Base-by-base conservation (phyloP, 2,797 vertebrate genomes). In the Dryobates pubescens region DNA sequence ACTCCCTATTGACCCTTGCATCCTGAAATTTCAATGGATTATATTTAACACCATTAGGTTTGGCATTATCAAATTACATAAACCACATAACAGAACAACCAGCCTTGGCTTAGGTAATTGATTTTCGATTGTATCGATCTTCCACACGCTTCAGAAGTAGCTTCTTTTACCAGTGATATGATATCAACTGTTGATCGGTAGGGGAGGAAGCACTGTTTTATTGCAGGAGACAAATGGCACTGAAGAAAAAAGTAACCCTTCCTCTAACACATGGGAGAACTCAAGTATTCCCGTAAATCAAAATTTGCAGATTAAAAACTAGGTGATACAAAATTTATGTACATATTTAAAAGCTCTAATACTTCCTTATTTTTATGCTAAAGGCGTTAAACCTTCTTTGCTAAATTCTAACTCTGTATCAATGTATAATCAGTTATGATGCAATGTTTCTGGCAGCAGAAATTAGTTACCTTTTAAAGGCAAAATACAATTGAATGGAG, bases 51-150 rank as follows among this genome's bases (percentile, higher is more conserved):
- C 98, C 97, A 98, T 99, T 99, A 98, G 98, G 98, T 98, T 98
- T 98, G 98, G 98, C 98, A 98, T 98, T 98, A 99, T 99, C 98
- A 99, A 98, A 99, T 99, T 98, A 99, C 98, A 98, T 98, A 98
- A 96, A 98, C 98, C 90, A 92, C 93, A 86, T 96, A 95, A 94
- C 80, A 92, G 92, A 96, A 97, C 94, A 96, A 94, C 89, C 94
- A 92, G 71, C 82, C 92, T 93, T 94, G 62, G 54, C 93, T 91
- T 97, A 98, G 97, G 95, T 97, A 97, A 99, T 98, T 98, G 99
- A 99, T 99, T 99, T 99, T 99, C 95, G 97, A 99, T 99, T 99
- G 99, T 89, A 97, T 98, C 96, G 96, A 97, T 98, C 98, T 97
- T 98, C 97, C 94, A 93, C 97, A 97, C 96, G 79, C 97, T 97